Conservation (phyloP, 1,140 invertebrate genomes). For the Gryon sp. region DNA sequence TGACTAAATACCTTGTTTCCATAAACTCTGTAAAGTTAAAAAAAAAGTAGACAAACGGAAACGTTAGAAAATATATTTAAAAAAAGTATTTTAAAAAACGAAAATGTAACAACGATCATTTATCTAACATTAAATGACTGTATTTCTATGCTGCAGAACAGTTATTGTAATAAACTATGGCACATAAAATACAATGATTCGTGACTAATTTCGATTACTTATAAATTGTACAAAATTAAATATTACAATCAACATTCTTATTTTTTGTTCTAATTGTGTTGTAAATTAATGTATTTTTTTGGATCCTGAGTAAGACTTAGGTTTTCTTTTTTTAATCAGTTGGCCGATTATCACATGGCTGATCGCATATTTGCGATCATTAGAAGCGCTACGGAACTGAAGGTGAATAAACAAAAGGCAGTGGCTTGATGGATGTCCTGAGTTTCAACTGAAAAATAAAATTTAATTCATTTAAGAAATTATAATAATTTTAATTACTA, state of each 20-base stretch:
- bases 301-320: slow-evolving; percentile 49
- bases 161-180: slow-evolving; percentile 25
- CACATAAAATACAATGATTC: not conserved
- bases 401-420: slow-evolving; percentile 70
- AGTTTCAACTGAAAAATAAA: slow-evolving; percentile 68
- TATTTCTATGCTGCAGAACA: no score
- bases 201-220: not conserved
- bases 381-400: slow-evolving; percentile 71
- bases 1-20: no score
- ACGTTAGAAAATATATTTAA: no score
- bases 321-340: slow-evolving; percentile 21
- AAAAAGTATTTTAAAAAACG: not conserved
- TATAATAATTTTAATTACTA: no score
- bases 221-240: slow-evolving; percentile 9
- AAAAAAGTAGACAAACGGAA: no score
- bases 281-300: no score
- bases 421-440: slow-evolving; percentile 70
- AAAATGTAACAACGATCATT: slow-evolving; percentile 9
- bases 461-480: not conserved
- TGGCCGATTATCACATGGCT: slow-evolving; percentile 34
- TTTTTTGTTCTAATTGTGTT: no score
- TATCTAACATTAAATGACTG: no score
- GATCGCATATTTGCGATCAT: slow-evolving; percentile 70
- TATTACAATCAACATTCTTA: no score
- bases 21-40: no score